phyloP scores from a whole-genome alignment of 2,113 vertebrate species.

The Pteronura brasiliensis region DNA sequence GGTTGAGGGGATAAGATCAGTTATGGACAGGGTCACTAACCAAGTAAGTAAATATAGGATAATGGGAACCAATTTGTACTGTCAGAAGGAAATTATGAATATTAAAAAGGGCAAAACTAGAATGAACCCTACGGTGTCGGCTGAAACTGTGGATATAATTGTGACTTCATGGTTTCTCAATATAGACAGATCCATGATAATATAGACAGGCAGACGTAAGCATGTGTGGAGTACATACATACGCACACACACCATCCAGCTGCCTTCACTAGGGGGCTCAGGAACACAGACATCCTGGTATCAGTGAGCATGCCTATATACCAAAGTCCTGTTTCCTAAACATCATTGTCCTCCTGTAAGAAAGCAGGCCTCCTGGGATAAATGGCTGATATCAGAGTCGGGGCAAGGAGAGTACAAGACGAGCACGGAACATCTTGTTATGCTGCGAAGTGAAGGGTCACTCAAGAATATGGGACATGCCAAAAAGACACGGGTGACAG shows the following conservation, averaged over 20 bases:
- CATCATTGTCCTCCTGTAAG: neutral
- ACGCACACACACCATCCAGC: neutral
- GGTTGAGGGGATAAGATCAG: too few species aligned
- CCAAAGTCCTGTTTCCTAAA: neutral
- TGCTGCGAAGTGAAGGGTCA: neutral
- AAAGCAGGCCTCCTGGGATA: too few species aligned
- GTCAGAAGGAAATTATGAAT: neutral
- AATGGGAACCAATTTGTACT: neutral
- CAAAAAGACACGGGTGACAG: neutral
- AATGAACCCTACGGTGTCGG: neutral
- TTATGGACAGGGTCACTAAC: neutral
- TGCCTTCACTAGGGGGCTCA: neutral
- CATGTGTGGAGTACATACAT: rapidly evolving
- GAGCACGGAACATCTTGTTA: too few species aligned
- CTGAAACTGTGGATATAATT: neutral
- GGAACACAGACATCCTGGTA: neutral
- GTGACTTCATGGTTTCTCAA: neutral
- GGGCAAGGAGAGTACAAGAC: neutral
- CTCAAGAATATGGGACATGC: neutral
- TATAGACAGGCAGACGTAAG: neutral
- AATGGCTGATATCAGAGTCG: neutral
- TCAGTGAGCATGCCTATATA: neutral
- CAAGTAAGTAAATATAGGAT: neutral
- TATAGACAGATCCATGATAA: neutral
- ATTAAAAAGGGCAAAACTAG: neutral